Evolutionary conservation across 2,888 invertebrate genomes (phyloP).

Genomic region (Sinotaia quadrata): DNA sequence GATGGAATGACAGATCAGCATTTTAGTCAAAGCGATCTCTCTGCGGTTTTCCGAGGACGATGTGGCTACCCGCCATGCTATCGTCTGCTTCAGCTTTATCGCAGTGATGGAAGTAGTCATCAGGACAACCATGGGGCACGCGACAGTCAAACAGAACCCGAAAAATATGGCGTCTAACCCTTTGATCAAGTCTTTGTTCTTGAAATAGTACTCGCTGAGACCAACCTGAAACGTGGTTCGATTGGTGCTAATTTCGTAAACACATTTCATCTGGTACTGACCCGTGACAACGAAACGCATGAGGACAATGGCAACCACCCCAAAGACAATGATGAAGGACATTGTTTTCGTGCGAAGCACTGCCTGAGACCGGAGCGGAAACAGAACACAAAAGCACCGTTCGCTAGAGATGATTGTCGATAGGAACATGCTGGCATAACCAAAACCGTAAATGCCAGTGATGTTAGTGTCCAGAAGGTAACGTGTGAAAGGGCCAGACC

Average conservation of each 20-base stretch:
- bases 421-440: slow-evolving; percentile 7
- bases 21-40: slow-evolving; percentile 16
- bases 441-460: slow-evolving; percentile 13
- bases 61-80: neutral
- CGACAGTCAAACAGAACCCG: slow-evolving; percentile 2
- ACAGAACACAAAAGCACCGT: slow-evolving; percentile 14
- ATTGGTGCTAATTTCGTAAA: neutral
- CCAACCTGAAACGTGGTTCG: neutral
- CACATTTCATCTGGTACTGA: slow-evolving; percentile 8
- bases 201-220: neutral
- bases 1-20: slow-evolving; percentile 10
- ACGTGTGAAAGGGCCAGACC: neutral
- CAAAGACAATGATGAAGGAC: neutral
- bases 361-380: slow-evolving; percentile 3
- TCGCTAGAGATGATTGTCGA: slow-evolving; percentile 13
- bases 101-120: slow-evolving; percentile 12
- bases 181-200: neutral
- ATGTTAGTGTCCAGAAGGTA: slow-evolving; percentile 20
- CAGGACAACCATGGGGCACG: neutral
- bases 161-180: slow-evolving; percentile 6
- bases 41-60: neutral
- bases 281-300: slow-evolving; percentile 4
- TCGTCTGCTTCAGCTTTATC: neutral
- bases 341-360: neutral
- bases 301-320: neutral